phyloP scores from a whole-genome alignment of 2,888 invertebrate genomes.

The Brachypalpus laphriformis region DNA sequence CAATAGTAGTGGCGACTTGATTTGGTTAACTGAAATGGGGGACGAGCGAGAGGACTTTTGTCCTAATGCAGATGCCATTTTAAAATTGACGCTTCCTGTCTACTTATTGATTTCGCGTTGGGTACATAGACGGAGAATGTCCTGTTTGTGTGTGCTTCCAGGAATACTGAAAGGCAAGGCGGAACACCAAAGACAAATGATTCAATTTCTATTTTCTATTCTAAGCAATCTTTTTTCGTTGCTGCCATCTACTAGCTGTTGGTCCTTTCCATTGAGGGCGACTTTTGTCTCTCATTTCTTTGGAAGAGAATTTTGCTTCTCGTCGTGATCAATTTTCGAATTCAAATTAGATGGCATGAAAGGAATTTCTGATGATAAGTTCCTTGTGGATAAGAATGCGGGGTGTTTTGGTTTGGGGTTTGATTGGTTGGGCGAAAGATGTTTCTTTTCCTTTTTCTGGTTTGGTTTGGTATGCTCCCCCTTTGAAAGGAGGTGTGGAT shows the following conservation, averaged over 20 bases:
- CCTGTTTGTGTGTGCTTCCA: constrained; percentile 13
- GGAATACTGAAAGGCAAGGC: background rate
- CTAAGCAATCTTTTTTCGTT: constrained; percentile 3
- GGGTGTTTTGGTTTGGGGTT: constrained; percentile 10
- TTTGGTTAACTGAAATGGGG: constrained; percentile 4
- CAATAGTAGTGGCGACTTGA: constrained; percentile 31
- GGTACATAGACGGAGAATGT: constrained; percentile 9
- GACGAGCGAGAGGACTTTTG: constrained; percentile 25
- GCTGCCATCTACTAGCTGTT: background rate
- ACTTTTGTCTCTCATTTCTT: constrained; percentile 51
- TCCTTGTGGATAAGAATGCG: constrained; percentile 59
- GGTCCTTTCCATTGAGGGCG: constrained; percentile 18
- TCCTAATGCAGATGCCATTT: constrained; percentile 60
- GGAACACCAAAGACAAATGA: constrained; percentile 62
- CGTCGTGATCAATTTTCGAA: constrained; percentile 68
- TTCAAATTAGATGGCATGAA: constrained; percentile 71
- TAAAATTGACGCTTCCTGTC: constrained; percentile 57
- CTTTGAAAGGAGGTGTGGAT: constrained; percentile 46
- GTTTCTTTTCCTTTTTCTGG: constrained; percentile 5
- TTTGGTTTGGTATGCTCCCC: constrained; percentile 5
- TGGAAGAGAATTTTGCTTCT: constrained; percentile 31
- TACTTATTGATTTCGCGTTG: constrained; percentile 56
- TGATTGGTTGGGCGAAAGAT: constrained; percentile 47
- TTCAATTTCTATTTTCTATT: constrained; percentile 54
- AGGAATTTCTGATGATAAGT: constrained; percentile 65